Base-by-base conservation (phyloP, 2,888 invertebrate genomes). In the Zhuqinia jingwanae region DNA sequence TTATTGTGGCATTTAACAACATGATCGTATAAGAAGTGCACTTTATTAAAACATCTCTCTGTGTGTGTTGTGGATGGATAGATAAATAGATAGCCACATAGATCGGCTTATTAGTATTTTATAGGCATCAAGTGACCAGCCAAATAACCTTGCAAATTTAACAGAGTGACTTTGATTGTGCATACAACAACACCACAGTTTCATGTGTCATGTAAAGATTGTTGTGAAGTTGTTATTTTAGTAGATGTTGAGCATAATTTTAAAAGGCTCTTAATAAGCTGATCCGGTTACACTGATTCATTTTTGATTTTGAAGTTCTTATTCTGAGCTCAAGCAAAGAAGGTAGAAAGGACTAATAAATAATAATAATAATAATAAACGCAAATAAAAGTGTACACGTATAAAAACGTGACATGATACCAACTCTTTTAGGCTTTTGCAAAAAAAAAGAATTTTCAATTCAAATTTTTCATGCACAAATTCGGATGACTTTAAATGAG, bases 181-280 rank as follows among this genome's bases (percentile, higher is more conserved):
- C 15, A 13, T 50, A 50, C 15, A 50, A 50, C 10, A 50, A 50
- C 15, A 11, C n/a, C 2, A 50, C 50, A 50, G 50, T 50, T 20
- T n/a, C n/a, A n/a, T n/a, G n/a, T n/a, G n/a, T n/a, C n/a, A n/a
- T n/a, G n/a, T n/a, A n/a, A n/a, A n/a, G n/a, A n/a, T n/a, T n/a
- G n/a, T n/a, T n/a, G n/a, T n/a, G n/a, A n/a, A n/a, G n/a, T 3
- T 36, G 36, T 36, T 3, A 8, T 36, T 36, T 36, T 3, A 8
- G 36, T 36, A 6, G 3, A 8, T 36, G 36, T 36, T 36, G 36
- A 36, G 36, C 8, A 8, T 25, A 11, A 15, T 63, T 63, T 63
- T n/a, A 63, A 63, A 1, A 30, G 63, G 13, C 63, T 63, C 30
- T 63, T 63, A 63, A 63, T 63, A 63, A 63, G 63, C 63, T 53